Conservation (phyloP, 2,113 vertebrate species). For the Hydropotes inermis region DNA sequence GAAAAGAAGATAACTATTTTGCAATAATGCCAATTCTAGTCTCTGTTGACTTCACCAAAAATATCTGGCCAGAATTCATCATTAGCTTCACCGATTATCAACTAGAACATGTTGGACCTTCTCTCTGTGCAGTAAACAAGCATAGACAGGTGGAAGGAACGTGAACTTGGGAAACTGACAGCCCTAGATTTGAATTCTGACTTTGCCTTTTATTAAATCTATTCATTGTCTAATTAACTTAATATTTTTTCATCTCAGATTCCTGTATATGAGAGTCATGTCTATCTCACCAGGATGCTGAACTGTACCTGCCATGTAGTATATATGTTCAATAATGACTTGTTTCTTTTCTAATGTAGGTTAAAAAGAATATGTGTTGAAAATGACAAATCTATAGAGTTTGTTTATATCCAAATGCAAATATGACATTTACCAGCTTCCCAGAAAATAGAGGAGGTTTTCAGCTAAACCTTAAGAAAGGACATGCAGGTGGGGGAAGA, state of each 20-base stretch:
- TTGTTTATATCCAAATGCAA: slow-evolving; percentile 29
- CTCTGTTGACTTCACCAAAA: background rate
- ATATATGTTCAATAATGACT: background rate
- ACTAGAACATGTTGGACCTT: background rate
- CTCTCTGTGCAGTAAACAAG: background rate
- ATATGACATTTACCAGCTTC: background rate
- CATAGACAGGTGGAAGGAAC: background rate
- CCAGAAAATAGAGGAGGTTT: background rate
- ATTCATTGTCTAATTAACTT: background rate
- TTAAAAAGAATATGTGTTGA: slow-evolving; percentile 44
- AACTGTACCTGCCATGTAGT: background rate
- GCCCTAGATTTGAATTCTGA: background rate
- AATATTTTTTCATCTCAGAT: background rate
- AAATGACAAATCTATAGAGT: background rate
- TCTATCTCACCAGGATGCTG: background rate
- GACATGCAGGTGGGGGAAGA: background rate
- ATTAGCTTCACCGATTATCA: background rate
- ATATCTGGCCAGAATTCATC: background rate
- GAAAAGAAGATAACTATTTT: background rate
- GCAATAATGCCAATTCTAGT: background rate
- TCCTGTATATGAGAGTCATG: background rate
- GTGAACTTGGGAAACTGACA: background rate
- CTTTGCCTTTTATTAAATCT: background rate
- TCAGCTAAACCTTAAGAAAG: background rate
- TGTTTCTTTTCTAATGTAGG: background rate